Percentiles rank a stretch among this genome's conserved stretches.
Conservation (phyloP, 2,888 invertebrate species). For the Cheilosia pagana region DNA sequence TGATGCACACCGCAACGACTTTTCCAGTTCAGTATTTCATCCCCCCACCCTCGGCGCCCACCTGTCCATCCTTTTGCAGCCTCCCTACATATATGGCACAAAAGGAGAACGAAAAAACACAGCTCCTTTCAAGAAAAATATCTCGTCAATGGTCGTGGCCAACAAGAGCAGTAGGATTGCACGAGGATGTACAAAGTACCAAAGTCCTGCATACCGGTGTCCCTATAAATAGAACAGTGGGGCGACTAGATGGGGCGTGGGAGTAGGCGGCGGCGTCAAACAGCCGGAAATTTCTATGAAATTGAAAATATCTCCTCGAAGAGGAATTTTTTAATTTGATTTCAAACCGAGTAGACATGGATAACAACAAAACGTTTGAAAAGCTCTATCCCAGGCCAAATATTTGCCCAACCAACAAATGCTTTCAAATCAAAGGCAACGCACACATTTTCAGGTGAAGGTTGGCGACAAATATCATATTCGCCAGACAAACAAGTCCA, state of each 20-base stretch:
- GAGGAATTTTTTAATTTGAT: slow-evolving; percentile 34
- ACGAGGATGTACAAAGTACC: background rate
- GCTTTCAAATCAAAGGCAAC: background rate
- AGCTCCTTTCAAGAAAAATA: slow-evolving; percentile 17
- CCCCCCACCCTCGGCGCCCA: background rate
- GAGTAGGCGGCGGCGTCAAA: background rate
- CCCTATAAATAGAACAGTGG: slow-evolving; percentile 14
- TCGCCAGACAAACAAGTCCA: slow-evolving; percentile 2
- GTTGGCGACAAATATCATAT: background rate
- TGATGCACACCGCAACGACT: slow-evolving; percentile 5
- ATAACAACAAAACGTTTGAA: background rate
- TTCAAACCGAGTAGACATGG: slow-evolving; percentile 4
- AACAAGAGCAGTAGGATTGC: slow-evolving; percentile 7
- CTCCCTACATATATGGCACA: background rate
- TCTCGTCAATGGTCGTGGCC: slow-evolving; percentile 19
- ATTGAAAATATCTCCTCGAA: slow-evolving; percentile 26
- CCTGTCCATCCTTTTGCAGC: background rate
- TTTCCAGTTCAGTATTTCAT: background rate
- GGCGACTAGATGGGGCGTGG: slow-evolving; percentile 20
- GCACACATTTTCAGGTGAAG: slow-evolving; percentile 1
- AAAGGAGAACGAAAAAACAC: background rate
- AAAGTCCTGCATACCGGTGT: slow-evolving; percentile 4
- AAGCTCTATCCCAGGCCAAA: background rate
- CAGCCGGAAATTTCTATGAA: slow-evolving; percentile 17
- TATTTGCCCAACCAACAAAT: background rate